Evolutionary conservation across 2,797 vertebrate genomes (phyloP).

Genomic region (Falco berigora): DNA sequence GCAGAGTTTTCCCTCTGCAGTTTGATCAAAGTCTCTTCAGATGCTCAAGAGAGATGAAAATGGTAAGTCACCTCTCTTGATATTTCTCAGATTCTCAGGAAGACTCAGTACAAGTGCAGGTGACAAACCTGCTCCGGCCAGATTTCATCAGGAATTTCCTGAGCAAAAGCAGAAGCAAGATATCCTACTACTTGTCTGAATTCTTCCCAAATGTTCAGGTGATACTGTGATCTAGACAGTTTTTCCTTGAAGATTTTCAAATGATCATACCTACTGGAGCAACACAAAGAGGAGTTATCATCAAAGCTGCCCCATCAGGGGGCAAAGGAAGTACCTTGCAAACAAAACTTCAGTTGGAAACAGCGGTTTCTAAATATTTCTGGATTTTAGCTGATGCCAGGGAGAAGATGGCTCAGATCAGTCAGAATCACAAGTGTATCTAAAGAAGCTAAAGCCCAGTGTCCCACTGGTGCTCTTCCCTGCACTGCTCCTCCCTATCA

Average conservation of each 20-base stretch:
- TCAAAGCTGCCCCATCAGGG: background rate
- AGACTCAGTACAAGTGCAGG: background rate
- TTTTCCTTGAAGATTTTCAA: background rate
- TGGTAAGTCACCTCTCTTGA: fast-evolving
- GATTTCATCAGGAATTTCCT: background rate
- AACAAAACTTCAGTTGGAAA: background rate
- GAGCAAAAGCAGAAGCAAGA: background rate
- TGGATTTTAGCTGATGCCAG: background rate
- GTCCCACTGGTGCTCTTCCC: background rate
- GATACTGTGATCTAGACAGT: too few relatives aligned
- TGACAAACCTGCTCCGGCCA: background rate
- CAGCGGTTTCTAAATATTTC: background rate
- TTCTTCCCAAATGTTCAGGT: background rate
- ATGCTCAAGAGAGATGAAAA: background rate
- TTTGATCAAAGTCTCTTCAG: background rate
- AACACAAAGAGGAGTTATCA: background rate
- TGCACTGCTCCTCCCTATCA: background rate
- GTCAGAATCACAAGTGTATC: background rate
- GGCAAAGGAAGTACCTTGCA: background rate
- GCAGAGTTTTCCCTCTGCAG: background rate
- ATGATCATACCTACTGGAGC: background rate
- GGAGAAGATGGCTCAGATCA: background rate
- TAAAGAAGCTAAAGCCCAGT: background rate
- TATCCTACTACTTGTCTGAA: background rate
- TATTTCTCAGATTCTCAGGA: background rate